Conservation (phyloP, 1,140 invertebrate species). For the Polypedilum pembai region DNA sequence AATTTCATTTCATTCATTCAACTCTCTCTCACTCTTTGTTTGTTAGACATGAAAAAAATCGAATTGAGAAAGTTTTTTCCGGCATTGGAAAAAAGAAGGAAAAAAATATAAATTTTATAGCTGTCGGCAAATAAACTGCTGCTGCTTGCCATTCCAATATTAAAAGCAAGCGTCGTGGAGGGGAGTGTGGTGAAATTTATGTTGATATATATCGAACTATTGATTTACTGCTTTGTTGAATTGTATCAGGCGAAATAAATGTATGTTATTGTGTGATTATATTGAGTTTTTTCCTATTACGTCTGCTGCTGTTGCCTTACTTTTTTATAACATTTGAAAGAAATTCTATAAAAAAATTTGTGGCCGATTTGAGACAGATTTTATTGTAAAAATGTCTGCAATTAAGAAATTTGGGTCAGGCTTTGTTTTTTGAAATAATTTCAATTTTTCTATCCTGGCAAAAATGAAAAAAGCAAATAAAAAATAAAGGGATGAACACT, state of each 20-base stretch:
- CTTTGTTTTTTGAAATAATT: too few relatives aligned
- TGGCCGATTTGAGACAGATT: neutral
- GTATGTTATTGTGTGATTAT: neutral
- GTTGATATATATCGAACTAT: constrained; percentile 7
- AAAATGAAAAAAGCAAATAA: too few relatives aligned
- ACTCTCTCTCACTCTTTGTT: neutral
- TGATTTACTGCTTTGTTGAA: constrained; percentile 12
- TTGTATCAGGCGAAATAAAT: constrained; percentile 1
- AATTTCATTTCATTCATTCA: neutral
- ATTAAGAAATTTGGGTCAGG: too few relatives aligned
- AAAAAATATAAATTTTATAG: constrained; percentile 15
- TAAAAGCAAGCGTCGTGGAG: neutral
- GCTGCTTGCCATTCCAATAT: neutral
- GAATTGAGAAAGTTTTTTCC: constrained; percentile 6
- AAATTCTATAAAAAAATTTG: neutral
- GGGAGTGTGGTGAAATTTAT: constrained; percentile 8
- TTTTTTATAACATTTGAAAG: neutral
- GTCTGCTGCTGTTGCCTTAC: neutral
- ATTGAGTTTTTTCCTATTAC: neutral
- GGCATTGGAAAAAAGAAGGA: neutral
- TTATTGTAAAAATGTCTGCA: neutral
- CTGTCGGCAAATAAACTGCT: constrained; percentile 16
- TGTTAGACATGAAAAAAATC: constrained; percentile 5
- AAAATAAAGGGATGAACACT: too few relatives aligned
- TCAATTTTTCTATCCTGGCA: too few relatives aligned